Percentiles rank a stretch among this genome's conserved stretches.
Evolutionary conservation across 2,888 invertebrate genomes (phyloP).

Genomic region (Kryphioiulus occultus): DNA sequence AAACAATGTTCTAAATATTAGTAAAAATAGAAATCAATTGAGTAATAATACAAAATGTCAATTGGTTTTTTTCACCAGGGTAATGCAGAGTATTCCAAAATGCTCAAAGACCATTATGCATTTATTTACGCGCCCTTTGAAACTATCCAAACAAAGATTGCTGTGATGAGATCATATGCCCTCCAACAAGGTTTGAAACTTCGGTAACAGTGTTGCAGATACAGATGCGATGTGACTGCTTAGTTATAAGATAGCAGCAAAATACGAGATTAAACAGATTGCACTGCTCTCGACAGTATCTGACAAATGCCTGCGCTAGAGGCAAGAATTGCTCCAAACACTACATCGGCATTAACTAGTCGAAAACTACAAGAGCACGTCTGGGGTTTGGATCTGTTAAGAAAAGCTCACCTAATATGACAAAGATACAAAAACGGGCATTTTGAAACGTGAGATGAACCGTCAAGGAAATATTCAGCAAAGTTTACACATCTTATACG

Average conservation of each 20-base stretch:
- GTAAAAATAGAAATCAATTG: too few species aligned
- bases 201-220: neutral
- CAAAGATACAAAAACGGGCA: constrained; percentile 27
- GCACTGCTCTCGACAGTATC: neutral
- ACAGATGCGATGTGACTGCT: neutral
- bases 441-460: neutral
- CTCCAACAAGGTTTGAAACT: neutral
- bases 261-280: neutral
- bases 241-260: neutral
- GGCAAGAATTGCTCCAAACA: neutral
- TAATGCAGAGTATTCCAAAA: neutral
- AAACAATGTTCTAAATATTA: too few species aligned
- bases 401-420: constrained; percentile 28
- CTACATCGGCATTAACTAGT: constrained; percentile 21
- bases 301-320: neutral
- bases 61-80: too few species aligned
- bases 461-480: constrained; percentile 1
- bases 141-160: neutral
- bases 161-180: constrained; percentile 12
- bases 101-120: neutral
- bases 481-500: constrained; percentile 36
- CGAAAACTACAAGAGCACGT: neutral
- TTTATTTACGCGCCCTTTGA: neutral
- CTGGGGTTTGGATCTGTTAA: neutral
- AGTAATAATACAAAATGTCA: too few species aligned